phyloP scores from a whole-genome alignment of 2,797 vertebrate genomes.

The Pteronotus mesoamericanus region DNA sequence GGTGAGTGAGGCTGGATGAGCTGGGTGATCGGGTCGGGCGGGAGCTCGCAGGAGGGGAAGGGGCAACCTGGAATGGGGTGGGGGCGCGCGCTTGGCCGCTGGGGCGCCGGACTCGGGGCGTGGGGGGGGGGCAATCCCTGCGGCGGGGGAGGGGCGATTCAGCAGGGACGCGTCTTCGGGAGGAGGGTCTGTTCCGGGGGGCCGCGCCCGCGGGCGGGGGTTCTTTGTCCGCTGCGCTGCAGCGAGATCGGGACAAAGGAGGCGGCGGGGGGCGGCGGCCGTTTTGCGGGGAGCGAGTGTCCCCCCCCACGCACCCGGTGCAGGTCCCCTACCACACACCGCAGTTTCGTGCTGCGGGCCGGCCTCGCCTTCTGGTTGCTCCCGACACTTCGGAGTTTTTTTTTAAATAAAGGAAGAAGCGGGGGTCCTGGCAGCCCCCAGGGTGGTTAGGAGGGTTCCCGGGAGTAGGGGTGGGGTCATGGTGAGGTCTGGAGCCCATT shows the following conservation, averaged over 20 bases:
- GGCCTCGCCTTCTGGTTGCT: neutral
- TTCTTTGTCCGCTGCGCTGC: constrained; percentile 66
- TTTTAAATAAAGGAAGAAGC: neutral
- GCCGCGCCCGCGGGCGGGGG: constrained; percentile 38
- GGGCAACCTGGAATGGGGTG: neutral
- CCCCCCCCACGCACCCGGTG: neutral
- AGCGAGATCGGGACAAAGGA: constrained; percentile 63
- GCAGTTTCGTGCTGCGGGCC: neutral
- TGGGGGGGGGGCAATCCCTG: neutral
- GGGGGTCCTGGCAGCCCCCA: neutral
- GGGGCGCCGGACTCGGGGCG: neutral
- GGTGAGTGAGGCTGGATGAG: constrained; percentile 44
- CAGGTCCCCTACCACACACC: neutral
- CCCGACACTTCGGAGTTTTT: neutral
- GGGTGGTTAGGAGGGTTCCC: neutral
- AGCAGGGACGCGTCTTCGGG: neutral
- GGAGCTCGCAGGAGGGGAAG: neutral
- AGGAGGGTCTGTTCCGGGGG: neutral
- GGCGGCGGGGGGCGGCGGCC: constrained; percentile 34
- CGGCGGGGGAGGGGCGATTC: constrained; percentile 29
- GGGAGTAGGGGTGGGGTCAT: neutral
- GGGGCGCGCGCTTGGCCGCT: neutral
- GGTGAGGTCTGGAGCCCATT: neutral
- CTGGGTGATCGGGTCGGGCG: neutral
- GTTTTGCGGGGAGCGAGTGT: neutral